Evolutionary conservation across 2,797 vertebrate genomes (phyloP).

Genomic region (Lepus townsendii): DNA sequence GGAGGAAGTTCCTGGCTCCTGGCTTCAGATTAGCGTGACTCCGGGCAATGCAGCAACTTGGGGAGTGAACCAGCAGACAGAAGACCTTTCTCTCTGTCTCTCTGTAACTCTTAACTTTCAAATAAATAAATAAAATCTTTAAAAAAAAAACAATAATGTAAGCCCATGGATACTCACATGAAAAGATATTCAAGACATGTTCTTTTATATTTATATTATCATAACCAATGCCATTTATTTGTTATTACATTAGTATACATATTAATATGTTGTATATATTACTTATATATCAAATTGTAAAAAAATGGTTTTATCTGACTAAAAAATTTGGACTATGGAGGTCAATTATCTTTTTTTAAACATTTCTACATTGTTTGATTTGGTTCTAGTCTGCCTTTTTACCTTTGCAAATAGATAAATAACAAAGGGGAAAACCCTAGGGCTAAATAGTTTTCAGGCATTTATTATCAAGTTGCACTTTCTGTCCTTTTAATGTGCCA

Average conservation of each 20-base stretch:
- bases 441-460: background rate
- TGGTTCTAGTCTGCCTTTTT: constrained; percentile 13
- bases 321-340: constrained; percentile 10
- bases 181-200: constrained; percentile 33
- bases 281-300: background rate
- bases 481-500: background rate
- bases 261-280: background rate
- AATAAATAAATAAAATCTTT: background rate
- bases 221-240: background rate
- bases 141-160: background rate
- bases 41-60: too few species aligned
- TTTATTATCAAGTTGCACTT: background rate
- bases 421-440: background rate
- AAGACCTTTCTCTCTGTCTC: too few species aligned
- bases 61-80: too few species aligned
- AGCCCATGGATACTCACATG: background rate
- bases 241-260: background rate
- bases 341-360: constrained; percentile 5
- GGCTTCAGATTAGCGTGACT: too few species aligned
- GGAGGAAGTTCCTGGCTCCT: too few species aligned
- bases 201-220: background rate
- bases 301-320: background rate
- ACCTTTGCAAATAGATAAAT: constrained; percentile 18
- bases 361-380: constrained; percentile 52
- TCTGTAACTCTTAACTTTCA: too few species aligned